A percentile compares a stretch with the other conserved stretches of the same genome.
phyloP scores from a whole-genome alignment of 2,888 invertebrate genomes.

The Miltochrista miniata region DNA sequence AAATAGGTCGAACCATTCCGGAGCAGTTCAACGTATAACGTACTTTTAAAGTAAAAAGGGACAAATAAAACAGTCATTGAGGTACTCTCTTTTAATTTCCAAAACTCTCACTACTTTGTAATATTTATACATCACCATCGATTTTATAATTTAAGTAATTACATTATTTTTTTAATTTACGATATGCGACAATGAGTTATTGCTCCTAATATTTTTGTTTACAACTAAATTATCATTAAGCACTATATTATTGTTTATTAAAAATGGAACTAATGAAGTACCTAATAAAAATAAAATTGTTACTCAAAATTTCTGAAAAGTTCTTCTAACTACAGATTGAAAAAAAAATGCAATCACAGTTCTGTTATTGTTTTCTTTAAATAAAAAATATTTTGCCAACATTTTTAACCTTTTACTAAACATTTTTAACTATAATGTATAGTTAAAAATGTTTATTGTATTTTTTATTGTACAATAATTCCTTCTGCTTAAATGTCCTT shows the following conservation, averaged over 20 bases:
- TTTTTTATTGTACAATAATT: conserved; percentile 40
- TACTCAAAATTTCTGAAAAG: conserved; percentile 12
- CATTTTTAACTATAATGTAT: conserved; percentile 10
- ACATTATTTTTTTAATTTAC: conserved; percentile 52
- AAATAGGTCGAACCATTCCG: too few relatives aligned
- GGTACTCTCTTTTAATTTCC: conserved; percentile 61
- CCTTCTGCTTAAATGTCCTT: conserved; percentile 8
- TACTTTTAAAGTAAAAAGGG: too few relatives aligned
- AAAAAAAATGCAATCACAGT: conserved; percentile 39
- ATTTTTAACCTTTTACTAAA: conserved; percentile 12
- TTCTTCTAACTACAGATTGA: conserved; percentile 12
- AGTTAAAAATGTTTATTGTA: too few relatives aligned
- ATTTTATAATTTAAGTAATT: conserved; percentile 22
- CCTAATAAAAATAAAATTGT: conserved; percentile 1
- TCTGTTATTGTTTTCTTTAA: conserved; percentile 26
- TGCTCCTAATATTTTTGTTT: conserved; percentile 54
- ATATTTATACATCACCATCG: conserved; percentile 53
- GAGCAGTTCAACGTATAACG: too few relatives aligned
- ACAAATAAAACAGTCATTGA: conserved; percentile 27
- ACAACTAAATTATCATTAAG: conserved; percentile 34
- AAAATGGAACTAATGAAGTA: conserved; percentile 13
- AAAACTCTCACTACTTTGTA: conserved; percentile 68
- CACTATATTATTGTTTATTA: conserved; percentile 28
- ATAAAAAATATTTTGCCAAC: conserved; percentile 15
- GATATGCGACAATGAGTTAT: conserved; percentile 72